Base-by-base conservation (phyloP, 1,140 invertebrate species). In the Penaeus indicus region DNA sequence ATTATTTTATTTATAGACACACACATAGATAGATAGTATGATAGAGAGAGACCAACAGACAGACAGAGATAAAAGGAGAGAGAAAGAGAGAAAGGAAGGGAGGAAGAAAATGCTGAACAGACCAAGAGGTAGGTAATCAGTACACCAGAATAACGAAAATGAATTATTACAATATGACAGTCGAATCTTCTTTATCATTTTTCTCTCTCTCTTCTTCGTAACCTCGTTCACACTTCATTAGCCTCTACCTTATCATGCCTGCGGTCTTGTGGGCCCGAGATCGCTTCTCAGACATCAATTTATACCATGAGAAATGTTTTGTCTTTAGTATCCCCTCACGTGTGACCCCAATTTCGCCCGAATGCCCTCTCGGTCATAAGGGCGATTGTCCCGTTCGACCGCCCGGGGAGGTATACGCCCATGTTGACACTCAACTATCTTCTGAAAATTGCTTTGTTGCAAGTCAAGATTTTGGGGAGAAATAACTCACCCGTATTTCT, bases 361-460 rank as follows among this genome's bases (percentile, higher is more conserved):
- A 42, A n/a, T 21, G 27, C n/a, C 60, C 38, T 32, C 27, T n/a
- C 64, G 82, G 62, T 22, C 42, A 42, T 32, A 69, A 62, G 64
- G 13, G n/a, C 38, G 21, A 69, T 47, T 42, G 38, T 63, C 64
- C 64, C n/a, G n/a, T 63, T n/a, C 62, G 32, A 21, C 4, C 18
- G 64, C n/a, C 82, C 16, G 3, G 64, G 3, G 82, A 64, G 32
- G 32, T 84, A 54, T 42, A 64, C 42, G 32, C 38, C 64, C 64
- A 18, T 72, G 64, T 13, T 8, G 42, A 64, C n/a, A 64, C 38
- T 13, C 54, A 69, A 60, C 64, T 69, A 69, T 84, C 82, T 69
- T 69, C 82, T 69, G 82, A 84, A 84, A 84, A 84, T 84, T 84
- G 82, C 82, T 84, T 84, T 84, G 82, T 84, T 84, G 82, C 62